Conservation (phyloP, 2,888 invertebrate species). For the Cyrtodaria siliqua region DNA sequence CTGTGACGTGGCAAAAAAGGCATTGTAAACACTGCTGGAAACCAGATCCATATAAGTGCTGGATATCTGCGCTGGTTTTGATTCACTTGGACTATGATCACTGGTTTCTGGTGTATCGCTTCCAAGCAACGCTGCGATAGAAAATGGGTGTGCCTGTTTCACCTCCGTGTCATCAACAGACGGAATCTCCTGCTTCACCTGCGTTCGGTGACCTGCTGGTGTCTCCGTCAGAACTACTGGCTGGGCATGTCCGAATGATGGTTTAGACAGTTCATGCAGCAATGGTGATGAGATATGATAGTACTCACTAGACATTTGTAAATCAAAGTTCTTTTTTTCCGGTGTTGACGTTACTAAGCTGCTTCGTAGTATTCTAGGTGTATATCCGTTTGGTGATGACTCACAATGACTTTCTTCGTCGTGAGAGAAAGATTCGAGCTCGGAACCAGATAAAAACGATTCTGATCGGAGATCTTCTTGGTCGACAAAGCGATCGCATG, state of each 20-base stretch:
- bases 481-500: slow-evolving; percentile 42
- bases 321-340: no score
- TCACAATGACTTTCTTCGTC: no score
- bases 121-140: slow-evolving; percentile 42
- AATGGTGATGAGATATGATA: no score
- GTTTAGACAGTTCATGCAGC: no score
- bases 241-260: no score
- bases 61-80: slow-evolving; percentile 28
- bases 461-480: slow-evolving; percentile 45
- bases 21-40: slow-evolving; percentile 3
- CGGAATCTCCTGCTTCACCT: neutral
- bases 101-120: neutral
- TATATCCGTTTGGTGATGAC: neutral
- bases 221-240: no score
- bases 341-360: no score
- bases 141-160: slow-evolving; percentile 47
- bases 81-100: neutral
- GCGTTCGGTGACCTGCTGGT: no score
- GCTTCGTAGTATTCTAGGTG: neutral
- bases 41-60: slow-evolving; percentile 2
- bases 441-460: neutral
- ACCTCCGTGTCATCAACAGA: neutral
- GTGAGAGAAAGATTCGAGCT: no score
- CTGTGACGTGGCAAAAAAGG: neutral
- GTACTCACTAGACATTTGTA: no score